Evolutionary conservation across 2,888 invertebrate species (phyloP), one percentile per base, ranked within the genome.

Genomic region (Chaetogeoica ovagalla): DNA sequence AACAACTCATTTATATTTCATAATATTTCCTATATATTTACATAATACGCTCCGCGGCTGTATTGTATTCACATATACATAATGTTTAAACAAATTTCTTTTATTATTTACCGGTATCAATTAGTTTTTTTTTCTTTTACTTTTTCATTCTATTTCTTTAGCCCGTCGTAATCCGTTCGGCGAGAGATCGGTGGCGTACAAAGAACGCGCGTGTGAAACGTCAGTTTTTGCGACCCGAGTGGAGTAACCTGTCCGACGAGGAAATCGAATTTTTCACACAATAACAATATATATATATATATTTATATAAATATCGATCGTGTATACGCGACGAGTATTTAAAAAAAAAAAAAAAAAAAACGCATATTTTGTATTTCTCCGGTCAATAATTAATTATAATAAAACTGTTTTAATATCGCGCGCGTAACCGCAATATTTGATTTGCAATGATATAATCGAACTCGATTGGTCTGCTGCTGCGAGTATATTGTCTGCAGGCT

Each of bases 371-470:
- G 60, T 23, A 30, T 23, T 60, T 13, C 9, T 43, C 15, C 17
- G 52, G 52, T 15, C 5, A 37, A 17, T 30, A 30, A 30, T 73
- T 52, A 62, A 62, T 62, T 52, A 52, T 1, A 4, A 52, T n/a
- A n/a, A 48, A 48, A 48, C 37, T 30, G 59, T 13, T 68, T n/a
- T 39, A 17, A 11, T 23, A 52, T 11, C 19, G 11, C 19, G 1
- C 9, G 5, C 2, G 21, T 43, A 43, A 7, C 43, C 30, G 13
- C 6, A 4, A 37, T 55, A 52, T 73, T 52, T 19, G 43, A 62
- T 74, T 74, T 37, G 55, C 48, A 74, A 55, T 65, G 73, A 65
- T 62, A 55, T 57, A 55, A 65, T 55, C 39, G 74, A 74, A 65
- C 39, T 74, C 6, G 74, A 65, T 74, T 39, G 55, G 74, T 55